Evolutionary conservation across 1,140 invertebrate species (phyloP), one percentile per base, ranked within the genome.

Genomic region (Pantala flavescens): DNA sequence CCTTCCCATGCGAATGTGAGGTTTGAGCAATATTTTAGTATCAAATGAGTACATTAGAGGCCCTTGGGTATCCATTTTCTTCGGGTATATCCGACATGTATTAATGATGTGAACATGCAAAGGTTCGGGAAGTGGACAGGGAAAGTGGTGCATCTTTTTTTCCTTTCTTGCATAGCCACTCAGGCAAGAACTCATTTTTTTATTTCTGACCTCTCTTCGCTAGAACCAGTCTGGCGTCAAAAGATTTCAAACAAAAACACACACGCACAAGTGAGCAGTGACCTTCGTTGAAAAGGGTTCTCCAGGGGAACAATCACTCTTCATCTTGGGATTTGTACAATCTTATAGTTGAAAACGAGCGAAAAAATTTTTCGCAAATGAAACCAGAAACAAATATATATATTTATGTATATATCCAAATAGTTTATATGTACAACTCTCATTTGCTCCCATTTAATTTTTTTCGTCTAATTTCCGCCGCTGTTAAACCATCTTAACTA

Each of bases 381-480:
- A 63, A 63, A 19, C 49, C 49, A 63, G 49, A 63, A 63, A 63
- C 49, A 63, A 63, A 63, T 63, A 63, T 63, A 63, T 63, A 63
- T 63, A 19, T 63, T 16, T 63, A 63, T 63, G 49, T 63, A 63
- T 63, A 63, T 63, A 63, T 63, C 49, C 49, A 63, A 63, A 63
- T 63, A 63, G 28, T 63, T 63, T 63, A 63, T 63, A 63, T 63
- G 49, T 63, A 63, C 49, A 63, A 63, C 49, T 63, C 49, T 63
- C 49, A 63, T 63, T 63, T 63, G 49, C 49, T 63, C 49, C 49
- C 49, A 63, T 63, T 63, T 19, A 7, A 19, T 63, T 63, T 63
- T 63, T 21, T 63, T 63, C 49, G n/a, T 36, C 12, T 63, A 63
- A 63, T 63, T 63, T 63, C 49, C n/a, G 49, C 49, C 49, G 49